These are phyloP conservation scores for Augiades crinisus DNA, from an alignment of 2,888 invertebrate species.

Conservation along the genomic window DNA sequence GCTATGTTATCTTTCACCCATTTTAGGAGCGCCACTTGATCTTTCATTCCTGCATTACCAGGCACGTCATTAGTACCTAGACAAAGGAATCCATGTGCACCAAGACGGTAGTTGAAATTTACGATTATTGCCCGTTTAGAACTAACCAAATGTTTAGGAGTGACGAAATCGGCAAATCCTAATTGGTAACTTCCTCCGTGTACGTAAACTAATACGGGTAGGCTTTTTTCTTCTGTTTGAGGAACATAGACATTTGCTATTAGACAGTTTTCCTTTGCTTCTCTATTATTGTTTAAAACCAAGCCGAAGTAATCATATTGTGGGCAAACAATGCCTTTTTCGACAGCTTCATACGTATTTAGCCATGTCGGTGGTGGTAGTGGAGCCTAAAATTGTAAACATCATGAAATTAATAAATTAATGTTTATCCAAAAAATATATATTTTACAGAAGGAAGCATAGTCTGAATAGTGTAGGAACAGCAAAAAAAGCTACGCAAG, in stretches of 20 bases:
- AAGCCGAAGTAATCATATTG: constrained; percentile 29
- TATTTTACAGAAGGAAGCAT: too few species aligned
- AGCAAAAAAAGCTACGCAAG: too few species aligned
- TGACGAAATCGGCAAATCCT: constrained; percentile 44
- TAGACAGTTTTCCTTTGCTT: constrained; percentile 36
- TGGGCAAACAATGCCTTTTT: constrained; percentile 42
- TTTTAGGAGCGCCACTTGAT: constrained; percentile 48
- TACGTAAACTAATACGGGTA: constrained; percentile 58
- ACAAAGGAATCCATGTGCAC: constrained; percentile 48
- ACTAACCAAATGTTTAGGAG: constrained; percentile 37
- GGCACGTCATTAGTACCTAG: constrained; percentile 51
- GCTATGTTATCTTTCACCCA: too few species aligned
- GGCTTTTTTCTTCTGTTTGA: constrained; percentile 30
- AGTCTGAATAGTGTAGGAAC: too few species aligned
- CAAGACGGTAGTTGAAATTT: constrained; percentile 55
- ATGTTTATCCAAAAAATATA: too few species aligned
- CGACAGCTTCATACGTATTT: constrained; percentile 40
- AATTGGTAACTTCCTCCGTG: constrained; percentile 63
- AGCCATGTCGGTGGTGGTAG: constrained; percentile 44
- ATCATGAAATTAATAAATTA: too few species aligned
- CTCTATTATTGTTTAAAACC: neutral
- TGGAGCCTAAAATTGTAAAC: constrained; percentile 39
- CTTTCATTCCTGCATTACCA: constrained; percentile 62
- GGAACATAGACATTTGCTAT: constrained; percentile 39
- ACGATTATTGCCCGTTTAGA: constrained; percentile 44